phyloP scores from a whole-genome alignment of 2,113 vertebrate genomes.

The Tyto alba region DNA sequence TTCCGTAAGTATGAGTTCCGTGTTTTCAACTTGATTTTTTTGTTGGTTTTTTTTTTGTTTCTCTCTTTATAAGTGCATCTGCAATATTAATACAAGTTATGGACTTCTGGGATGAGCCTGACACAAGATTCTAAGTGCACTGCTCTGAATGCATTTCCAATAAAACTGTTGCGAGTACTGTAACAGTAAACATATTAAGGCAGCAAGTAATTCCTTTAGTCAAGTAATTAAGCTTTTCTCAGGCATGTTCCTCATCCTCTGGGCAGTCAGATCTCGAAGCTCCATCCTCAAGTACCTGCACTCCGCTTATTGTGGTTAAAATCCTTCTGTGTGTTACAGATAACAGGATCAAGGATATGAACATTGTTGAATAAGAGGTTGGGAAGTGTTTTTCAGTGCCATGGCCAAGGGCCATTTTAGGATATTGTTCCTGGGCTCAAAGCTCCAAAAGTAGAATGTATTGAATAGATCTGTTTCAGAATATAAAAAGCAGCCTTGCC shows the following conservation, averaged over 20 bases:
- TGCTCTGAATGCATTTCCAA: not conserved
- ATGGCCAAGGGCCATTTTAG: not conserved
- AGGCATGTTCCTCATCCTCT: not conserved
- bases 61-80: not conserved
- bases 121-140: not conserved
- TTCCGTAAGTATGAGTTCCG: slow-evolving; percentile 29
- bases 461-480: not conserved
- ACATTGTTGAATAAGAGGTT: not conserved
- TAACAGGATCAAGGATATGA: slow-evolving; percentile 20
- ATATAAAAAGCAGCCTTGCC: not conserved
- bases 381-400: slow-evolving; percentile 23
- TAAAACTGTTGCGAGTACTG: not conserved
- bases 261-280: not conserved
- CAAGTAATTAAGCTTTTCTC: not conserved
- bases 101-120: not conserved
- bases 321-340: slow-evolving; percentile 17
- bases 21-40: not conserved
- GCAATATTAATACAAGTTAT: not conserved
- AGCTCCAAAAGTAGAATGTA: not conserved
- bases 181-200: not conserved
- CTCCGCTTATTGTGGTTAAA: not conserved
- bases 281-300: not conserved
- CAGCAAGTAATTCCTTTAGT: not conserved
- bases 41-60: not conserved
- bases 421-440: slow-evolving; percentile 5